Conservation (phyloP, 2,113 vertebrate genomes). For the Paratilapia polleni region DNA sequence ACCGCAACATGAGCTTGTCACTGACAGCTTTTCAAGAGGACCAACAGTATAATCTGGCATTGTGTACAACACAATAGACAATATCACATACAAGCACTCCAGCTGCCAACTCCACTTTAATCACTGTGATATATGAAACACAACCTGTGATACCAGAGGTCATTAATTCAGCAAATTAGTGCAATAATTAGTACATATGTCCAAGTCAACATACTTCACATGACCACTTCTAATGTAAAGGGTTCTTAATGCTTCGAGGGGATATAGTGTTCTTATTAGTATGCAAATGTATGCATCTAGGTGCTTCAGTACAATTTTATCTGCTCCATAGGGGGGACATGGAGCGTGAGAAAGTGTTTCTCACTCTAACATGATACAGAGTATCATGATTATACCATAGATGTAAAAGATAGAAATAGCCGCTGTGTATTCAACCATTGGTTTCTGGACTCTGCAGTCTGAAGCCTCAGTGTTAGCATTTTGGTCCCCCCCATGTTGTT, state of each 20-base stretch:
- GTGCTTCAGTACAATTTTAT: conserved; percentile 26
- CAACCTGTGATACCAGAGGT: conserved; percentile 28
- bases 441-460: no score
- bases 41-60: background rate
- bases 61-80: background rate
- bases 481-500: background rate
- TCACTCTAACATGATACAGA: background rate
- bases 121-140: conserved; percentile 10
- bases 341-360: background rate
- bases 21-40: background rate
- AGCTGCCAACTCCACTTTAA: conserved; percentile 12
- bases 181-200: conserved; percentile 31
- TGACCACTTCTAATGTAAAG: conserved; percentile 18
- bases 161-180: conserved; percentile 38
- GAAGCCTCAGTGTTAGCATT: no score
- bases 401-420: no score
- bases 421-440: background rate
- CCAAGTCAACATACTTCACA: conserved; percentile 19
- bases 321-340: background rate
- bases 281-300: conserved; percentile 56
- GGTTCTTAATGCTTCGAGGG: conserved; percentile 5
- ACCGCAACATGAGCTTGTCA: conserved; percentile 1
- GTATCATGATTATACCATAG: background rate
- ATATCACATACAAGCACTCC: background rate
- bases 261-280: conserved; percentile 31